Percentiles rank a stretch among this genome's conserved stretches.
These are phyloP conservation scores for Drosophila macrothrix DNA, from an alignment of 2,888 invertebrate genomes.

Conservation along the genomic window DNA sequence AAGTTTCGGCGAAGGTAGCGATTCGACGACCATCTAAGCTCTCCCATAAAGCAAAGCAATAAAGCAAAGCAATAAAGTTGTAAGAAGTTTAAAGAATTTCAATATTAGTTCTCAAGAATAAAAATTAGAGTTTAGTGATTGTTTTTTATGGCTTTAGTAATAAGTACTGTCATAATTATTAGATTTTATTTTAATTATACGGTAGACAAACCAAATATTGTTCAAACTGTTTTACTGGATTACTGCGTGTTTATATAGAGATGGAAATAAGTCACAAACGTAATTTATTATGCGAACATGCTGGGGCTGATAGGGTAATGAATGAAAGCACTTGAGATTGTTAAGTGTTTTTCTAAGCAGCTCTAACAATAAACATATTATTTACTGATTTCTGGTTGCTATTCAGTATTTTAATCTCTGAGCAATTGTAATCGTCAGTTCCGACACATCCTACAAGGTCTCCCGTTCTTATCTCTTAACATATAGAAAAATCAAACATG, in stretches of 20 bases:
- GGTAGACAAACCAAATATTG: constrained; percentile 4
- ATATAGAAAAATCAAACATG: constrained; percentile 6
- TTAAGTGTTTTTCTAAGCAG: background rate
- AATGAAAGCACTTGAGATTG: constrained; percentile 26
- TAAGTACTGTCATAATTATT: constrained; percentile 21
- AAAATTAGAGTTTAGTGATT: background rate
- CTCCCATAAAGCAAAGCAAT: constrained; percentile 1
- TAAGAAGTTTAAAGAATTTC: constrained; percentile 28
- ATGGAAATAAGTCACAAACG: background rate
- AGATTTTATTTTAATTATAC: constrained; percentile 32
- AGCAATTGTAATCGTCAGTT: background rate
- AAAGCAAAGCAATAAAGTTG: constrained; percentile 7
- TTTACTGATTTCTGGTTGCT: constrained; percentile 5
- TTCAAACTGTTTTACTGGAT: background rate
- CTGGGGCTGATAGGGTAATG: too few species aligned
- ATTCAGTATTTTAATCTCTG: background rate
- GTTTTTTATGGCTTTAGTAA: background rate
- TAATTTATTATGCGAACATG: constrained; percentile 11
- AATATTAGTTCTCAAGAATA: constrained; percentile 15
- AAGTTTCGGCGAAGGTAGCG: constrained; percentile 49
- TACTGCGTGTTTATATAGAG: background rate
- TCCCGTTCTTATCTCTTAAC: constrained; percentile 11
- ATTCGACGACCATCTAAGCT: constrained; percentile 25
- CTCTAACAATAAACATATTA: background rate
- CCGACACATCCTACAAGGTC: constrained; percentile 3